Evolutionary conservation across 2,797 vertebrate genomes (phyloP).

Genomic region (Sylvilagus floridanus): DNA sequence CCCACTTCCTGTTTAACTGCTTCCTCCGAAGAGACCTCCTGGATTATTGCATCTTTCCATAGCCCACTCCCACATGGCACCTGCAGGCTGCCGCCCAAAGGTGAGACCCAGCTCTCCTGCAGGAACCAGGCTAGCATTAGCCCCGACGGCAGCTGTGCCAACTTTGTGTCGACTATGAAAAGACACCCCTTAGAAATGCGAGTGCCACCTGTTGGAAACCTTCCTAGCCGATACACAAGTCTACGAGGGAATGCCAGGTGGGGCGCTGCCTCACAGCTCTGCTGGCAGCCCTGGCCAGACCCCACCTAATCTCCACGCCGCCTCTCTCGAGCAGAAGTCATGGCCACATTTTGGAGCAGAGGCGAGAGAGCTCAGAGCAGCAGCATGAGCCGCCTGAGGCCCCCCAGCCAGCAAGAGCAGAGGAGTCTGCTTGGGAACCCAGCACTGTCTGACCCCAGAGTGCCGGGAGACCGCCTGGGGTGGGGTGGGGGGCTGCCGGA

Average conservation of each 20-base stretch:
- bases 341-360: rapidly evolving
- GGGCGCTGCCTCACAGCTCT: not conserved
- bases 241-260: rapidly evolving
- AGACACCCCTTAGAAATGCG: not conserved
- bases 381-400: not conserved
- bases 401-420: not conserved
- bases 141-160: not conserved
- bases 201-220: not conserved
- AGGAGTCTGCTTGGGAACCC: not conserved
- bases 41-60: not conserved
- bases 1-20: not conserved
- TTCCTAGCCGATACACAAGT: not conserved
- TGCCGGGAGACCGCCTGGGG: not conserved
- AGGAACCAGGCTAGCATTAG: not conserved
- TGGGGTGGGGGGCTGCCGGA: not conserved
- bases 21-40: conserved; percentile 31
- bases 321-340: not conserved
- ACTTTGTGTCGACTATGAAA: not conserved
- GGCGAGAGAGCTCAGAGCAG: not conserved
- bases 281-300: rapidly evolving
- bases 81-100: not conserved
- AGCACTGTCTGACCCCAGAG: not conserved
- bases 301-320: too few relatives aligned
- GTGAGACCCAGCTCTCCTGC: not conserved
- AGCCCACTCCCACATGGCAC: rapidly evolving